A percentile compares a stretch with the other conserved stretches of the same genome.
Evolutionary conservation across 2,888 invertebrate species (phyloP).

Genomic region (Callosobruchus maculatus): DNA sequence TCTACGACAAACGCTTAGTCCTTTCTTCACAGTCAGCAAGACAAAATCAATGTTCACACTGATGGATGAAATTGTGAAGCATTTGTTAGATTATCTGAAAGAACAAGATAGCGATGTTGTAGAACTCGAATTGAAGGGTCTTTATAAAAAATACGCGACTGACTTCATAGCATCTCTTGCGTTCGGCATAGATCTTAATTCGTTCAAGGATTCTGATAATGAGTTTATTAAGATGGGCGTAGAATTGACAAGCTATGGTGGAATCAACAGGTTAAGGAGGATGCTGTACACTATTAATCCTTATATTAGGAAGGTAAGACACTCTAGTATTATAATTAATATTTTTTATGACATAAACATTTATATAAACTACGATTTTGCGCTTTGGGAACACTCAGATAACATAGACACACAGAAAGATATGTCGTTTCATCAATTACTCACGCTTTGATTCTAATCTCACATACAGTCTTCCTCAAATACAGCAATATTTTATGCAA

Average conservation of each 20-base stretch:
- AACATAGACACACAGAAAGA: no score
- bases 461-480: no score
- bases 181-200: slow-evolving; percentile 56
- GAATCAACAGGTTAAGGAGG: slow-evolving; percentile 9
- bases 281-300: slow-evolving; percentile 5
- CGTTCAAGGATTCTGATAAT: slow-evolving; percentile 52
- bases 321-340: no score
- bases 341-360: no score
- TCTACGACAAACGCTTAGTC: slow-evolving; percentile 48
- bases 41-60: slow-evolving; percentile 37
- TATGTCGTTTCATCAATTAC: no score
- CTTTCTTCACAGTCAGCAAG: slow-evolving; percentile 41
- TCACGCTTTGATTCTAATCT: no score
- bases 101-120: slow-evolving; percentile 17
- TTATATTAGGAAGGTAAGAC: slow-evolving; percentile 1
- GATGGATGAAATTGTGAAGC: slow-evolving; percentile 29
- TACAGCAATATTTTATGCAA: no score
- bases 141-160: slow-evolving; percentile 53
- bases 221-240: slow-evolving; percentile 49
- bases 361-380: no score
- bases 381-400: no score
- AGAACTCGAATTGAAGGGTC: slow-evolving; percentile 29
- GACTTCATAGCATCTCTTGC: slow-evolving; percentile 58
- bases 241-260: slow-evolving; percentile 16
- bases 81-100: slow-evolving; percentile 27